Conservation (phyloP, 1,140 invertebrate species). For the Paraescarpia echinospica region DNA sequence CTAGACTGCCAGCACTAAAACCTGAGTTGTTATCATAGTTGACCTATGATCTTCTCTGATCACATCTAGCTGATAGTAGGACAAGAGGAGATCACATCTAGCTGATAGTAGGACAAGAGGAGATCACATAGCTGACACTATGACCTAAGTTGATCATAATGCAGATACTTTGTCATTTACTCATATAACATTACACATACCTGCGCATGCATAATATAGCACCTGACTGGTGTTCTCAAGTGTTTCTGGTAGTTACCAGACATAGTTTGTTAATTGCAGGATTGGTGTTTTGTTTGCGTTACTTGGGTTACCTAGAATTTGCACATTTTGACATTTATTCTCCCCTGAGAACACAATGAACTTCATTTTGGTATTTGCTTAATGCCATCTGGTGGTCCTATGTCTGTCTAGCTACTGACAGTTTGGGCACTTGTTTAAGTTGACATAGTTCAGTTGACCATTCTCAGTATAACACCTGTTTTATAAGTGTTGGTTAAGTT, state of each 20-base stretch:
- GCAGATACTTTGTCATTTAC: not conserved
- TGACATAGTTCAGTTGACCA: not conserved
- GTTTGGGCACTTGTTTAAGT: not conserved
- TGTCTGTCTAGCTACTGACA: not conserved
- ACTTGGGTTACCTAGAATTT: not conserved
- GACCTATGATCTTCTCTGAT: not conserved
- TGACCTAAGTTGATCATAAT: not conserved
- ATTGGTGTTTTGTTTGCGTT: not conserved
- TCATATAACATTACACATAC: slow-evolving; percentile 1
- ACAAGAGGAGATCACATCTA: not conserved
- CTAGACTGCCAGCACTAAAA: not conserved
- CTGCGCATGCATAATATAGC: not conserved
- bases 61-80: not conserved
- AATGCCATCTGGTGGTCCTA: not conserved
- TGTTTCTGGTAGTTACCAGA: not conserved
- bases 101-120: not conserved
- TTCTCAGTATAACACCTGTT: not conserved
- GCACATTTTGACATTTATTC: not conserved
- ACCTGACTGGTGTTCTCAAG: not conserved
- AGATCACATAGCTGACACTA: not conserved
- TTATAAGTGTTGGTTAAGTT: not conserved
- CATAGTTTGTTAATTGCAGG: not conserved
- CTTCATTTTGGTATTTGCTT: not conserved
- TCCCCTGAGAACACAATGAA: not conserved
- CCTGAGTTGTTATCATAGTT: not conserved